phyloP scores from a whole-genome alignment of 2,888 invertebrate genomes.

The Sussaba pulchella region DNA sequence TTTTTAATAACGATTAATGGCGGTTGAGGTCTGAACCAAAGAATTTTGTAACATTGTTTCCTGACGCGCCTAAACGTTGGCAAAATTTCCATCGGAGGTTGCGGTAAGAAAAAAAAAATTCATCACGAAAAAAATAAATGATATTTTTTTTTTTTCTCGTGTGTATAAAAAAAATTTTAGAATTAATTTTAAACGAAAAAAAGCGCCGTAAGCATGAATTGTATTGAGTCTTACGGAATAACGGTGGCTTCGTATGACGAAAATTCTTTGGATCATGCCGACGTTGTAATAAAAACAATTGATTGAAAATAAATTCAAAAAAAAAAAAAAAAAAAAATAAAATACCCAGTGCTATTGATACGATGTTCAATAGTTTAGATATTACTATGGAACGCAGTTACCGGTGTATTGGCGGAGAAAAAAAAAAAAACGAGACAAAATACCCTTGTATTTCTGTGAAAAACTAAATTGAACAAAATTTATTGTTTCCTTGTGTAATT shows the following conservation, averaged over 20 bases:
- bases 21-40: slow-evolving; percentile 78
- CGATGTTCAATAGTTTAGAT: slow-evolving; percentile 47
- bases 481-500: slow-evolving; percentile 58
- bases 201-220: slow-evolving; percentile 39
- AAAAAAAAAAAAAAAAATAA: slow-evolving; percentile 61
- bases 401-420: slow-evolving; percentile 41
- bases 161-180: slow-evolving; percentile 62
- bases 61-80: background rate
- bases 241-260: slow-evolving; percentile 46
- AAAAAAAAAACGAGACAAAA: slow-evolving; percentile 44
- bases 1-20: slow-evolving; percentile 71
- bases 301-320: slow-evolving; percentile 39
- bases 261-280: slow-evolving; percentile 81
- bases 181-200: slow-evolving; percentile 51
- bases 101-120: slow-evolving; percentile 14
- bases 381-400: slow-evolving; percentile 21
- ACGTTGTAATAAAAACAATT: slow-evolving; percentile 35
- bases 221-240: background rate
- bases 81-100: slow-evolving; percentile 3
- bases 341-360: slow-evolving; percentile 43
- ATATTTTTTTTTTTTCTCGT: slow-evolving; percentile 46
- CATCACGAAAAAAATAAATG: slow-evolving; percentile 26
- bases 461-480: slow-evolving; percentile 40
- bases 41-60: slow-evolving; percentile 75
- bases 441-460: slow-evolving; percentile 65